Conservation (phyloP, 30 jellyfish, hydroid and myxozoan species). For the Chironex yamaguchii region DNA sequence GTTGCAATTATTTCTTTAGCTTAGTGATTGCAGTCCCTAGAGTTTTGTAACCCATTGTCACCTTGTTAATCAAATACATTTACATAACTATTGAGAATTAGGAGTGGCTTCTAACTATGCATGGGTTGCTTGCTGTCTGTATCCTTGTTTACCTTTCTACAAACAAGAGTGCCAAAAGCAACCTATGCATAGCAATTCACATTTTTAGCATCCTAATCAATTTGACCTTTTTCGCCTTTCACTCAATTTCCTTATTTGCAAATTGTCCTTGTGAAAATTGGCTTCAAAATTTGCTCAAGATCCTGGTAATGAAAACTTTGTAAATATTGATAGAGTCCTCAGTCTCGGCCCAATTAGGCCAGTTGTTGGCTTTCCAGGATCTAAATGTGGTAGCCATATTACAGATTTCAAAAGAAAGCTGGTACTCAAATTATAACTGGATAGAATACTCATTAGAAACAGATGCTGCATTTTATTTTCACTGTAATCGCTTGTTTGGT, state of each 20-base stretch:
- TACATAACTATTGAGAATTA: no score
- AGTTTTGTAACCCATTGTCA: no score
- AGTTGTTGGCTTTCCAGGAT: background rate
- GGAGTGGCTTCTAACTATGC: no score
- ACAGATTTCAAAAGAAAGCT: background rate
- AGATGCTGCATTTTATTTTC: background rate
- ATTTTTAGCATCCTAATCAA: background rate
- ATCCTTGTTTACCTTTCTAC: no score
- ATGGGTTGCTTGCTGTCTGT: no score
- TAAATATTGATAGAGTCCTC: background rate
- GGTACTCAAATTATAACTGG: background rate
- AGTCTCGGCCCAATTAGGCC: background rate
- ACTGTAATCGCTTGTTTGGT: no score
- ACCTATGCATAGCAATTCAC: no score
- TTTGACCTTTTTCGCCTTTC: background rate
- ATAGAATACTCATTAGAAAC: background rate
- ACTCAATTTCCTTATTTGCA: background rate
- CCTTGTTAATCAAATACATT: no score
- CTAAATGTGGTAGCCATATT: background rate
- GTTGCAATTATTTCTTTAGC: no score
- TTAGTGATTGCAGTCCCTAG: no score
- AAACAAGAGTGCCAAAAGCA: no score
- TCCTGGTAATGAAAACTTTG: background rate
- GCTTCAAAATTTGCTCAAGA: no score
- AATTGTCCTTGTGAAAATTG: background rate